Conservation (phyloP, 2,797 vertebrate genomes). For the Pseudocheirus occidentalis region DNA sequence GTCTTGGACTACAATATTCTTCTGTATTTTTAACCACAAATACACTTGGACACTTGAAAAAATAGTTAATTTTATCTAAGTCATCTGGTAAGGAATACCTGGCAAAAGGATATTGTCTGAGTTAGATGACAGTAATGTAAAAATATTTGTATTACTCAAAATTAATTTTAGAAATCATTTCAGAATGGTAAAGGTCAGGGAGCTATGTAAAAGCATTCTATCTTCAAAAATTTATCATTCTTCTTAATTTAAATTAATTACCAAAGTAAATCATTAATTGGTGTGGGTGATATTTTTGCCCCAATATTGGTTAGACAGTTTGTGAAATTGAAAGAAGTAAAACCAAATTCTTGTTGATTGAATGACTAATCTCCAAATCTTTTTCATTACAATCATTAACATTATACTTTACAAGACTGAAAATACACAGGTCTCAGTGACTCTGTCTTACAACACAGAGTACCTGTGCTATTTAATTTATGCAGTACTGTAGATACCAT, state of each 20-base stretch:
- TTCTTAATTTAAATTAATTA: neutral
- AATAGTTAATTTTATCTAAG: neutral
- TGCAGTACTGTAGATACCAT: neutral
- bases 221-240: neutral
- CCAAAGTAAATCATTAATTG: neutral
- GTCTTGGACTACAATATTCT: neutral
- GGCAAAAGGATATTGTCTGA: neutral
- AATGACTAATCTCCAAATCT: neutral
- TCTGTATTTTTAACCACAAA: neutral
- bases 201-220: neutral
- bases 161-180: neutral
- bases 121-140: neutral
- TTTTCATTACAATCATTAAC: neutral
- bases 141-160: neutral
- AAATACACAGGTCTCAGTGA: neutral
- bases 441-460: neutral
- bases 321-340: neutral
- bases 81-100: neutral
- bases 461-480: neutral
- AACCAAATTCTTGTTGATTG: neutral
- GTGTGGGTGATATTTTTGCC: neutral
- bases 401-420: neutral
- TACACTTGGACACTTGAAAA: neutral
- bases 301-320: neutral
- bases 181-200: neutral